Evolutionary conservation across 2,113 vertebrate species (phyloP).

Genomic region (Chloropsis hardwickii): DNA sequence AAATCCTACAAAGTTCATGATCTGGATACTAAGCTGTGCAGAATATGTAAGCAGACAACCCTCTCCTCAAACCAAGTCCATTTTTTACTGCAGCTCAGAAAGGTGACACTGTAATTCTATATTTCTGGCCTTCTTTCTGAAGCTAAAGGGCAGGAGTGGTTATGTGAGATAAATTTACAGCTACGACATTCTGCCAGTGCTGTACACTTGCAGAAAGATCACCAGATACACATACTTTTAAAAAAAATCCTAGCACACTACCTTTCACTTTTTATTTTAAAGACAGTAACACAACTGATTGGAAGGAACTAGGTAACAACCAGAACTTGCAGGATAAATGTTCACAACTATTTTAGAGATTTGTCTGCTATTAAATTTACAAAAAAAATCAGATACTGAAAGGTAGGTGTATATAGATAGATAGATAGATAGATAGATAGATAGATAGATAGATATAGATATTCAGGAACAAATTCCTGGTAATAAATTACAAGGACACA

Average conservation of each 20-base stretch:
- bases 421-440: too few relatives aligned
- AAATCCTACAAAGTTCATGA: neutral
- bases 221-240: neutral
- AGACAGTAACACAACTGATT: neutral
- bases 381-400: neutral
- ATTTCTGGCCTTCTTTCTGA: neutral
- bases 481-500: neutral
- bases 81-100: neutral
- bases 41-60: neutral
- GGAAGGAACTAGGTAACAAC: neutral
- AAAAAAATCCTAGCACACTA: neutral
- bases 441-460: neutral
- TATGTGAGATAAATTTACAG: neutral
- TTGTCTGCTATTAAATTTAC: neutral
- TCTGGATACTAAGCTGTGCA: neutral
- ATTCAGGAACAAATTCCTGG: neutral
- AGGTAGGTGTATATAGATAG: neutral
- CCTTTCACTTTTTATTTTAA: neutral
- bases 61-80: neutral
- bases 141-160: neutral
- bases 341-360: neutral
- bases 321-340: neutral
- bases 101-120: conserved; percentile 6
- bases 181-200: neutral
- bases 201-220: neutral